Conservation (phyloP, 64 coral and sea anemone species). For the Pocillopora verrucosa region DNA sequence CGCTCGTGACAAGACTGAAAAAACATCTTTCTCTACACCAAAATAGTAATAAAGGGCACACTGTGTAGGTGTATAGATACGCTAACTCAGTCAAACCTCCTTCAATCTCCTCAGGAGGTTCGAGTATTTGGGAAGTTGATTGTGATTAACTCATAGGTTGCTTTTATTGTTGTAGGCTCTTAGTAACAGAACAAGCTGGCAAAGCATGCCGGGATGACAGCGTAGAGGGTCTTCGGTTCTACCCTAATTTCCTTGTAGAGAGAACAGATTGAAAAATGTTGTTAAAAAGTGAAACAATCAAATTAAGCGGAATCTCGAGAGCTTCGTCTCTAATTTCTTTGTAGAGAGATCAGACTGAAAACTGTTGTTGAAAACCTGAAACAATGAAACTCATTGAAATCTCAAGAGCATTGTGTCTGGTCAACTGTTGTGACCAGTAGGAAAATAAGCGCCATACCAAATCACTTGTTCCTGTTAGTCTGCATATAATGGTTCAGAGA, state of each 20-base stretch:
- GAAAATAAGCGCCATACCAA: too few species aligned
- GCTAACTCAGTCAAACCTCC: too few species aligned
- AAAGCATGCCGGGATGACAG: constrained; percentile 95
- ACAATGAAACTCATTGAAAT: not conserved
- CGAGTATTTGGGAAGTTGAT: not conserved
- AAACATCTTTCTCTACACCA: too few species aligned
- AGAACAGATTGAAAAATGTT: constrained; percentile 29
- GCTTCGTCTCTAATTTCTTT: constrained; percentile 54
- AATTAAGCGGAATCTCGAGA: not conserved
- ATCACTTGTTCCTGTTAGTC: too few species aligned
- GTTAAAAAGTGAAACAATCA: not conserved
- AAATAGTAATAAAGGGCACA: too few species aligned
- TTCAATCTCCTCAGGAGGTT: too few species aligned
- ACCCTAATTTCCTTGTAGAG: constrained; percentile 91
- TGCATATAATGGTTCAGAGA: too few species aligned
- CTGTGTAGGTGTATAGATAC: too few species aligned
- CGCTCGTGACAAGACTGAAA: too few species aligned
- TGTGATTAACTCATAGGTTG: not conserved
- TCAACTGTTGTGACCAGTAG: too few species aligned
- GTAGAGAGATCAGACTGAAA: constrained; percentile 62
- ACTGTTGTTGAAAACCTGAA: not conserved
- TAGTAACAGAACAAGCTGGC: constrained; percentile 98
- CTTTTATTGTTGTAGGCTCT: constrained; percentile 41
- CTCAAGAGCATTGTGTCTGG: too few species aligned
- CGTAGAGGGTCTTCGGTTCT: constrained; percentile 92